Base-by-base conservation (phyloP, 2,888 invertebrate genomes). In the Pyrrhia umbra region DNA sequence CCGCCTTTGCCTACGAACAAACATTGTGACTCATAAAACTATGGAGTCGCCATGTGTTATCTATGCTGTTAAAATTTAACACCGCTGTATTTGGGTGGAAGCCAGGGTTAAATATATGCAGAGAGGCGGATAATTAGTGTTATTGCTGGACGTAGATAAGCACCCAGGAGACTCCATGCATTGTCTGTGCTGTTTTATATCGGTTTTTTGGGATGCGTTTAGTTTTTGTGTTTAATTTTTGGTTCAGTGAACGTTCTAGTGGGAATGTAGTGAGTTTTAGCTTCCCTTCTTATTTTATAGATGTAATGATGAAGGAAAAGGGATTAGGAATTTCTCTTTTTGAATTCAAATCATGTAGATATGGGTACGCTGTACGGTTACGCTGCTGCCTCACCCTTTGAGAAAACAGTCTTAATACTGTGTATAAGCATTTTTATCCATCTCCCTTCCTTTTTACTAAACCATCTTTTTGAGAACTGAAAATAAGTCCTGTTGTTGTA, bases 51-150 rank as follows among this genome's bases (percentile, higher is more conserved):
- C 56, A 57, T 25, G 34, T 50, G 45, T 72, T 60, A 59, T 68
- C 56, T 59, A 68, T 40, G 43, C 39, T 15, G 58, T 34, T 52
- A 60, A 74, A 68, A 69, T 69, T 60, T 65, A 55, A 65, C 65
- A 27, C 21, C 13, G 13, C 18, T 49, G 20, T 1, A 15, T 43
- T 65, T 74, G 73, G 73, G 49, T 34, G 47, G 13, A 6, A 45
- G 73, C 75, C 73, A 74, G 61, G 51, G 61, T 68, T 25, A 42
- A 64, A 56, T 68, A 52, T 45, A 68, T 50, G 34, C 16, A 8
- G 25, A 50, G 49, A 42, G 20, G 49, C n/a, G 46, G 54, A 68
- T 68, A 47, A 58, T 72, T 47, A 58, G 21, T 72, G 58, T 72
- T 71, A 69, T 60, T 59, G 58, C 51, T 46, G 20, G 30, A 59